Evolutionary conservation across 92 coral and sea anemone genomes (phyloP), one percentile per base, ranked within the genome.

Genomic region (Paramuricea clavata): DNA sequence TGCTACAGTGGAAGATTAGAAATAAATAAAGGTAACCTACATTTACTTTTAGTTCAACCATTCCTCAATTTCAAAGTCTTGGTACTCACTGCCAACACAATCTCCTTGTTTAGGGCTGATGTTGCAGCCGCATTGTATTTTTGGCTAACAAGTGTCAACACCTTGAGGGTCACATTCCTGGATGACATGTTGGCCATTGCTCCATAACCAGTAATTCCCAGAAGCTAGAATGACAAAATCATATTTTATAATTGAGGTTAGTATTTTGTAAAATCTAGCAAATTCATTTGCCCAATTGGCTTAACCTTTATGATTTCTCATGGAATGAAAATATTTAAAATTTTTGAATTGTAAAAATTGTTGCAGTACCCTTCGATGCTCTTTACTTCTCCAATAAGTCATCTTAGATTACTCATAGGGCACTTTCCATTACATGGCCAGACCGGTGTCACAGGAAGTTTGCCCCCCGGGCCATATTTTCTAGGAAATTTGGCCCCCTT

Each of bases 91-190:
- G 68, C 30, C 68, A 59, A 59, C 5, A 59, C 68, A n/a, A 59
- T 59, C 15, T 59, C 68, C 68, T 19, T 59, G 30, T 59, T 59
- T 59, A 59, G 68, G 68, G 68, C 68, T 59, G 68, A n/a, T 6
- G 68, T 4, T 59, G 68, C 68, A 7, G 68, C 25, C 30, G 22
- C 68, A 59, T 59, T 7, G 15, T 59, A 59, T 26, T 59, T 59
- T 16, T 59, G 30, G 8, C 68, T 16, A n/a, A 59, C 68, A 59
- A 59, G 68, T 26, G 23, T n/a, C 22, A 59, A 19, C 5, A 59
- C 15, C 68, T 59, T 59, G 68, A 4, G 5, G 23, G 68, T 59
- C 68, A 59, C 5, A 4, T 59, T 19, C 8, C 8, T 26, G 5
- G 68, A 19, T 59, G 68, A 16, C 25, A 59, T 26, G 30, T 19